Evolutionary conservation across 2,888 invertebrate genomes (phyloP), one percentile per base, ranked within the genome.

Genomic region (Phyllotreta cruciferae): DNA sequence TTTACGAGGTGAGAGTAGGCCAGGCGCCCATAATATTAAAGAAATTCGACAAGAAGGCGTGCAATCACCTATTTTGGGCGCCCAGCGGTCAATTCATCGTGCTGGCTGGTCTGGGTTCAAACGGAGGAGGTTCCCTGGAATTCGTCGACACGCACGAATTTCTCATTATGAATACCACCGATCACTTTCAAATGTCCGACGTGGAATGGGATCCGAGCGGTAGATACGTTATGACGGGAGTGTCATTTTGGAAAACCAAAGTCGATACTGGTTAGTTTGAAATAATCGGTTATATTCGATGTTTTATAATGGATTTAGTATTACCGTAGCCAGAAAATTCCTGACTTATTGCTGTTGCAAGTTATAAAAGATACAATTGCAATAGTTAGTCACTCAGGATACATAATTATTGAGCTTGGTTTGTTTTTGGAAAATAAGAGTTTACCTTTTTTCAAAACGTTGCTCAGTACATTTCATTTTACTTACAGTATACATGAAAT

Each of bases 161-260:
- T 80, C 90, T 95, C 5, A 88, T 95, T n/a, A 96, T 96, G 92
- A 92, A 93, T 76, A 89, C 92, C 8, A 91, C 92, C 0, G 97
- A 97, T 80, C 98, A 98, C 82, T 97, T 94, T 82, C 84, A 88
- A 81, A 90, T 90, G 79, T 95, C 96, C 0, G 96, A 98, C 79
- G 94, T 98, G 1, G 98, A 98, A 80, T 99, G 99, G 99, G 99
- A 99, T 82, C 98, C 99, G 1, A 99, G 98, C 2, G 99, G 99
- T 1, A 88, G 99, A 67, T 99, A 95, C 78, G 95, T 99, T 9
- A 93, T 94, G 56, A 96, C 98, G 0, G 94, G 92, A 0, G 96
- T 98, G 11, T 96, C 96, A 0, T 92, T 92, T 66, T 97, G 97
- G 90, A 97, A 96, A 77, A 93, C 94, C 67, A 97, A 96, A 83